These are phyloP conservation scores for Bombus ignitus DNA, from an alignment of 1,140 invertebrate genomes.

Conservation along the genomic window DNA sequence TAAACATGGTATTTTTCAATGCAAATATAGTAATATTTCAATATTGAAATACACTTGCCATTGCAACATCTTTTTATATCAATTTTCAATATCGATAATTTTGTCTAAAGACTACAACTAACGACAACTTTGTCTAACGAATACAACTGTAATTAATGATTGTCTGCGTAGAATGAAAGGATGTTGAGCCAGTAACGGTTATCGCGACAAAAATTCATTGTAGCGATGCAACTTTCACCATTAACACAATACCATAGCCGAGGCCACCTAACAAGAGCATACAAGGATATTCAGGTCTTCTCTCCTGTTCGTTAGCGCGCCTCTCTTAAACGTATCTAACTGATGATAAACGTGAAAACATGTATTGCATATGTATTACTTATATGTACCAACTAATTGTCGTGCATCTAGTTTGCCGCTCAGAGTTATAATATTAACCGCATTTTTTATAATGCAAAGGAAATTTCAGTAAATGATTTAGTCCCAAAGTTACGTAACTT, in stretches of 20 bases:
- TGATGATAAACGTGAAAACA: conserved; percentile 1
- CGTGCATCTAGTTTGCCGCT: not conserved
- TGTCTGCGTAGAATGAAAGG: not conserved
- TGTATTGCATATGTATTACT: not conserved
- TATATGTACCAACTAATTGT: not conserved
- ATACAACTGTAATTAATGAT: not conserved
- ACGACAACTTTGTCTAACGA: too few species aligned
- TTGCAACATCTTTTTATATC: too few species aligned
- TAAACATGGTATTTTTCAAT: too few species aligned
- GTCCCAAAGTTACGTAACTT: too few species aligned
- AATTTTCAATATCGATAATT: too few species aligned
- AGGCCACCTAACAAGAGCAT: not conserved
- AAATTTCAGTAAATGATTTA: not conserved
- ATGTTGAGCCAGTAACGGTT: not conserved
- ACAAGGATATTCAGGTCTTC: conserved; percentile 3
- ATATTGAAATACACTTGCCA: too few species aligned
- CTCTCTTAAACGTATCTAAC: conserved; percentile 14
- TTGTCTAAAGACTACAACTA: not conserved
- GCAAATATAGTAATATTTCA: too few species aligned
- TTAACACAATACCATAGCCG: not conserved
- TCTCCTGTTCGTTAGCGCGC: conserved; percentile 12
- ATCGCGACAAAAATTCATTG: conserved; percentile 23
- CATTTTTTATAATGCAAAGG: not conserved
- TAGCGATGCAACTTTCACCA: conserved; percentile 16
- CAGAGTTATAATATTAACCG: too few species aligned